phyloP scores from a whole-genome alignment of 2,888 invertebrate genomes.

The Platerodrilus igneus region DNA sequence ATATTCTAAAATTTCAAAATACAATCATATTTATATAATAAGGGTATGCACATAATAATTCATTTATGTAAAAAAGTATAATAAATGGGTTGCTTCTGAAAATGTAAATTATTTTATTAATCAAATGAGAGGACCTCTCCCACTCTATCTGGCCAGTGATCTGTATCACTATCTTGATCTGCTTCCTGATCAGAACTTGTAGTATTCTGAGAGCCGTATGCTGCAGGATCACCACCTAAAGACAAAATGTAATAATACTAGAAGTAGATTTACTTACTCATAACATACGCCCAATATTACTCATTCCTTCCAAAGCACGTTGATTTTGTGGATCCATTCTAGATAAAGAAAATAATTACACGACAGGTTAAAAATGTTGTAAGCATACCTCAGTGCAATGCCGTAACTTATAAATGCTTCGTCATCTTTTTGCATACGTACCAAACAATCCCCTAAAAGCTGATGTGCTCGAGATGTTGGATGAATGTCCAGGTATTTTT shows the following conservation, averaged over 20 bases:
- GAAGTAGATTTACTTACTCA: conserved; percentile 53
- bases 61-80: too few species aligned
- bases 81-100: too few species aligned
- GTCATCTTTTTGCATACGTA: conserved; percentile 59
- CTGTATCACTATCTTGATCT: conserved; percentile 44
- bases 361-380: conserved; percentile 32
- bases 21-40: too few species aligned
- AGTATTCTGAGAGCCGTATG: conserved; percentile 49
- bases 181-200: conserved; percentile 44
- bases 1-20: too few species aligned
- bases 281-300: conserved; percentile 57
- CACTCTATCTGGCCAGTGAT: conserved; percentile 40
- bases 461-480: conserved; percentile 62
- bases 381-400: conserved; percentile 62
- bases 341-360: conserved; percentile 19
- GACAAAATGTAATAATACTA: conserved; percentile 53
- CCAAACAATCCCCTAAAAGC: conserved; percentile 60
- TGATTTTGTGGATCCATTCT: conserved; percentile 63
- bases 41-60: too few species aligned
- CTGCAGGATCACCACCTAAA: conserved; percentile 49
- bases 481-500: conserved; percentile 59
- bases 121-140: conserved; percentile 28
- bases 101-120: too few species aligned
- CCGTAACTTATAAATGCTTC: conserved; percentile 67
- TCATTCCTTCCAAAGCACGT: conserved; percentile 61